A percentile compares a stretch with the other conserved stretches of the same genome.
These are phyloP conservation scores for Amphipyra berbera DNA, from an alignment of 2,888 invertebrate genomes.

Conservation along the genomic window DNA sequence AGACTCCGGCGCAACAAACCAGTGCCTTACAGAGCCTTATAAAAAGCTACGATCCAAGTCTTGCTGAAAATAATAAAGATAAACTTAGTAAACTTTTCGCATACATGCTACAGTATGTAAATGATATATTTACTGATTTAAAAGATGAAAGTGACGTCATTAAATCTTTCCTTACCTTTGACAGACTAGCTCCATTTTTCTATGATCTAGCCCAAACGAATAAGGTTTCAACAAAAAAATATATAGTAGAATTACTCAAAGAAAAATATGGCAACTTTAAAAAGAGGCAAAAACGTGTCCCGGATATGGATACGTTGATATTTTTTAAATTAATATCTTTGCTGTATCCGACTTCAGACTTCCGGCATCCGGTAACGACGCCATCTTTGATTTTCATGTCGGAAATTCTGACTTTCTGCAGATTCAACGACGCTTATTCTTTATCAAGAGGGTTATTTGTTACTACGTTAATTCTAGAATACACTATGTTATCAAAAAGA, in stretches of 20 bases:
- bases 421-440: slow-evolving; percentile 91
- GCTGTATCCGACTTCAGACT: slow-evolving; percentile 97
- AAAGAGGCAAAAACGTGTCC: slow-evolving; percentile 90
- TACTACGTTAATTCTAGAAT: slow-evolving; percentile 93
- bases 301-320: slow-evolving; percentile 92
- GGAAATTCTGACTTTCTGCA: slow-evolving; percentile 92
- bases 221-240: slow-evolving; percentile 91
- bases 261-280: slow-evolving; percentile 92
- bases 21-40: slow-evolving; percentile 94
- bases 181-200: slow-evolving; percentile 89
- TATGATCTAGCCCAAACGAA: slow-evolving; percentile 93
- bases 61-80: slow-evolving; percentile 94
- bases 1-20: slow-evolving; percentile 91
- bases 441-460: slow-evolving; percentile 94
- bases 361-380: slow-evolving; percentile 96
- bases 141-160: slow-evolving; percentile 79
- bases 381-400: slow-evolving; percentile 95
- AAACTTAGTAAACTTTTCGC: slow-evolving; percentile 93
- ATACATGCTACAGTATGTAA: slow-evolving; percentile 94
- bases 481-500: slow-evolving; percentile 94
- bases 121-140: slow-evolving; percentile 90
- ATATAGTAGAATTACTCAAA: slow-evolving; percentile 92
- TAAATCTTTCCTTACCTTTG: slow-evolving; percentile 90
- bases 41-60: slow-evolving; percentile 96
- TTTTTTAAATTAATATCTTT: slow-evolving; percentile 95